Conservation (phyloP, 1,140 invertebrate genomes). For the Papilio xuthus region DNA sequence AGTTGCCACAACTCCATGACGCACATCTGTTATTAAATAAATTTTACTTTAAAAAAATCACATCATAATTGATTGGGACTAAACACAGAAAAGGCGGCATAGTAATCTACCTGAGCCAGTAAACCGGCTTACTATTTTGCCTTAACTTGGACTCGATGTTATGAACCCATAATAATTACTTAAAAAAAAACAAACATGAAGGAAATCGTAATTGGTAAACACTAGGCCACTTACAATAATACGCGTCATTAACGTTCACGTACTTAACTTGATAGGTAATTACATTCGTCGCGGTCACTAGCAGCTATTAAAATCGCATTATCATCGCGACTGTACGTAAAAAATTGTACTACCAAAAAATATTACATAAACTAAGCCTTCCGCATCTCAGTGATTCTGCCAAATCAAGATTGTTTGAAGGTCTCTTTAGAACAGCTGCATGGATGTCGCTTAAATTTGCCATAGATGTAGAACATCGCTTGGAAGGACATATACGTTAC, state of each 20-base stretch:
- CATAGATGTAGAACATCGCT: too few species aligned
- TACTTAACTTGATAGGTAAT: constrained; percentile 15
- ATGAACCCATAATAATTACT: not conserved
- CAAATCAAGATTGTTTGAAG: too few species aligned
- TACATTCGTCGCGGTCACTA: constrained; percentile 6
- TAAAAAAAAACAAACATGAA: not conserved
- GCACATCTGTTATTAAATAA: constrained; percentile 51
- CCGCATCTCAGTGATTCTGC: not conserved
- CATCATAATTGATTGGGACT: not conserved
- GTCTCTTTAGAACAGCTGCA: too few species aligned
- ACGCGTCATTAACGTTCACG: constrained; percentile 23
- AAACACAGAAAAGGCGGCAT: not conserved
- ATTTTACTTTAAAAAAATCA: not conserved
- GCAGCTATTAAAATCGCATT: constrained; percentile 32
- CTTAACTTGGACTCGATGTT: not conserved
- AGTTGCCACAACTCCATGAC: constrained; percentile 42
- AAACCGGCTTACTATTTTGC: too few species aligned
- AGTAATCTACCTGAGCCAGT: not conserved
- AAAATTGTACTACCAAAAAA: constrained; percentile 1
- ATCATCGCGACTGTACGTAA: not conserved
- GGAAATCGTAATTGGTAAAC: not conserved
- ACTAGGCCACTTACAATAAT: constrained; percentile 7
- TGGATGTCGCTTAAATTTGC: too few species aligned
- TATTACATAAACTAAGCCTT: not conserved
- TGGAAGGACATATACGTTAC: too few species aligned